phyloP scores from a whole-genome alignment of 1,140 invertebrate genomes.

The Vollenhovia emeryi region DNA sequence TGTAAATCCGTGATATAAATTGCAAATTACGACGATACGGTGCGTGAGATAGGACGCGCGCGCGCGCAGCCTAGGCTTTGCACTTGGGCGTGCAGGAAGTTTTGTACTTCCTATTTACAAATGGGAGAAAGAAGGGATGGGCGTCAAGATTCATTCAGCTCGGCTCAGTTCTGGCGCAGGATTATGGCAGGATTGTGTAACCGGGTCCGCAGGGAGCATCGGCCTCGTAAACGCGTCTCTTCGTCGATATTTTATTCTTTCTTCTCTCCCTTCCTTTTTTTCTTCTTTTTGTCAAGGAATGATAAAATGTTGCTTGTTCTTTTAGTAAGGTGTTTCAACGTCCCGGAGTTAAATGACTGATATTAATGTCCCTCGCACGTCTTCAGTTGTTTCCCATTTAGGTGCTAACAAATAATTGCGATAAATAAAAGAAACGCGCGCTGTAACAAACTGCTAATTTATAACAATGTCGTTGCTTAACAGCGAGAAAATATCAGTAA shows the following conservation, averaged over 20 bases:
- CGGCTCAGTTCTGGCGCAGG: background rate
- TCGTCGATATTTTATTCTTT: background rate
- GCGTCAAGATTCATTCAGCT: constrained; percentile 22
- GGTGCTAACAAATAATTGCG: background rate
- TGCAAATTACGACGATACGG: constrained; percentile 43
- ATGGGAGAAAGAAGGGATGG: background rate
- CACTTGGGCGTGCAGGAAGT: background rate
- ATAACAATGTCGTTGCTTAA: background rate
- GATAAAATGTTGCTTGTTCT: background rate
- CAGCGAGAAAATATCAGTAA: constrained; percentile 11
- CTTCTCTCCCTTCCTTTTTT: no score
- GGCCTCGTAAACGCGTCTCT: constrained; percentile 6
- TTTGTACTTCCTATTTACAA: constrained; percentile 51
- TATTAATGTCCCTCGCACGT: background rate
- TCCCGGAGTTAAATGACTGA: background rate
- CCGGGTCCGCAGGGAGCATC: background rate
- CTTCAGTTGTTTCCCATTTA: background rate
- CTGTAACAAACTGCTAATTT: background rate
- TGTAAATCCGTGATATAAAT: constrained; percentile 68
- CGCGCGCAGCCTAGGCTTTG: background rate
- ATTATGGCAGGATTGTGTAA: constrained; percentile 42
- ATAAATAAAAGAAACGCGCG: background rate
- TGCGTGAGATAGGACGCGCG: constrained; percentile 28
- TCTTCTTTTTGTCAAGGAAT: background rate
- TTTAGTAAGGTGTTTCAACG: background rate